Conservation (phyloP, 1,140 invertebrate genomes). For the Neodiprion virginianus region DNA sequence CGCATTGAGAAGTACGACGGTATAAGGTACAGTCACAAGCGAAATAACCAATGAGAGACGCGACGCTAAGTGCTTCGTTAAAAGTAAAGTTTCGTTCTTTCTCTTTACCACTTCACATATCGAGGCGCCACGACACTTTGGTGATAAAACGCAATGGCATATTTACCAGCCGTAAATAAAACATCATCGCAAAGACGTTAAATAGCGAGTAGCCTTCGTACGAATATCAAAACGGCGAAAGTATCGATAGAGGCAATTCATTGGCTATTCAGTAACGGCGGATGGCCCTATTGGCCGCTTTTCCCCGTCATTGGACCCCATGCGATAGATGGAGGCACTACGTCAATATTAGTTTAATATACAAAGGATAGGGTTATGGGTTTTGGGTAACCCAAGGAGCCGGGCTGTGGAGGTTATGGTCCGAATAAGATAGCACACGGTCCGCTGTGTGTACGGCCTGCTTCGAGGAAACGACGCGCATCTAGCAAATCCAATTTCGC, state of each 20-base stretch:
- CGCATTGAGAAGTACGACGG: too few species aligned
- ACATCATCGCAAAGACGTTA: neutral
- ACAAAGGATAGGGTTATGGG: slow-evolving; percentile 29
- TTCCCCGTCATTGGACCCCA: slow-evolving; percentile 16
- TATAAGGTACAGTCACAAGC: neutral
- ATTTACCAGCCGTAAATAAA: neutral
- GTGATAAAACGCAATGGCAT: neutral
- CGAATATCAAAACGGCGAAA: neutral
- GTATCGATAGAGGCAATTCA: slow-evolving; percentile 6
- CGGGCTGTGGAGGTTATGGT: neutral
- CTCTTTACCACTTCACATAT: too few species aligned
- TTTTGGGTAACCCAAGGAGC: slow-evolving; percentile 5
- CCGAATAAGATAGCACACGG: slow-evolving; percentile 4
- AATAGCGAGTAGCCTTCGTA: neutral
- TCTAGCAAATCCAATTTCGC: neutral
- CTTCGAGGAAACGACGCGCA: neutral
- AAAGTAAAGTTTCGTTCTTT: too few species aligned
- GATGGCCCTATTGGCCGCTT: neutral
- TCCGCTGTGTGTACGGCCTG: neutral
- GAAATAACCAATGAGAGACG: neutral
- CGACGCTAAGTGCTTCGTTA: neutral
- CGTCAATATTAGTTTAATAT: slow-evolving; percentile 34
- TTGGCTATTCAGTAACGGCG: neutral
- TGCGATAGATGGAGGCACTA: slow-evolving; percentile 17
- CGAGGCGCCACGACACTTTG: too few species aligned